These are phyloP conservation scores for Otus sunia DNA, from an alignment of 2,113 vertebrate species.

Conservation along the genomic window DNA sequence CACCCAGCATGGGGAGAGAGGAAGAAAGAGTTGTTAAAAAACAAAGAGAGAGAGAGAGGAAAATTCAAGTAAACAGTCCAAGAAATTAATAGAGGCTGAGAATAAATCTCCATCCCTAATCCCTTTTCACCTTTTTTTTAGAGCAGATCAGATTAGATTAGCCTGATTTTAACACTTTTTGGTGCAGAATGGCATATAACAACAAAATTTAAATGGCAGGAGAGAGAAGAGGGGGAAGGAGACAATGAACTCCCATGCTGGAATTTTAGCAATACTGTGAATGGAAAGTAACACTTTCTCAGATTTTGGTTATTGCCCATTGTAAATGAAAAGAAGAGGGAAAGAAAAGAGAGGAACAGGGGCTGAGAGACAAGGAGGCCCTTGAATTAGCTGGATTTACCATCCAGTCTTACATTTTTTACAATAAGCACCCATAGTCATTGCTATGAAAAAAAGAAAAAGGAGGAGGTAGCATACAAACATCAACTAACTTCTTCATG, in stretches of 20 bases:
- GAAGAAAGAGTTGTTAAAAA: conserved; percentile 23
- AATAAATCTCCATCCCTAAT: conserved; percentile 40
- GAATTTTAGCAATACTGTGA: not conserved
- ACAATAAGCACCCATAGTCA: not conserved
- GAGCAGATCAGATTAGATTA: conserved; percentile 1
- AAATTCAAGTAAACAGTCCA: conserved; percentile 5
- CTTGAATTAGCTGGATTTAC: not conserved
- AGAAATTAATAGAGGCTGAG: conserved; percentile 31
- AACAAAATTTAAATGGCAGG: not conserved
- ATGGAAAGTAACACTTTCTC: not conserved
- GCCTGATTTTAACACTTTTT: conserved; percentile 2
- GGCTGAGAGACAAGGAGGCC: not conserved
- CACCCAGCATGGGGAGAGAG: not conserved
- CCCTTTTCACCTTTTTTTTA: conserved; percentile 32
- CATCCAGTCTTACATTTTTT: not conserved
- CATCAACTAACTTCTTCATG: not conserved
- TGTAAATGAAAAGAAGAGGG: not conserved
- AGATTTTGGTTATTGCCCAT: not conserved
- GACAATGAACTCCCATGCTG: not conserved
- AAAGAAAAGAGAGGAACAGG: not conserved
- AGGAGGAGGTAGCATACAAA: not conserved
- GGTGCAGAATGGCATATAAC: not conserved
- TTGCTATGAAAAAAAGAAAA: not conserved
- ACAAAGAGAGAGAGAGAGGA: not conserved
- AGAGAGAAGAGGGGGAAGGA: not conserved